Conservation (phyloP, 1,140 invertebrate genomes). For the Macrostomum lignano region DNA sequence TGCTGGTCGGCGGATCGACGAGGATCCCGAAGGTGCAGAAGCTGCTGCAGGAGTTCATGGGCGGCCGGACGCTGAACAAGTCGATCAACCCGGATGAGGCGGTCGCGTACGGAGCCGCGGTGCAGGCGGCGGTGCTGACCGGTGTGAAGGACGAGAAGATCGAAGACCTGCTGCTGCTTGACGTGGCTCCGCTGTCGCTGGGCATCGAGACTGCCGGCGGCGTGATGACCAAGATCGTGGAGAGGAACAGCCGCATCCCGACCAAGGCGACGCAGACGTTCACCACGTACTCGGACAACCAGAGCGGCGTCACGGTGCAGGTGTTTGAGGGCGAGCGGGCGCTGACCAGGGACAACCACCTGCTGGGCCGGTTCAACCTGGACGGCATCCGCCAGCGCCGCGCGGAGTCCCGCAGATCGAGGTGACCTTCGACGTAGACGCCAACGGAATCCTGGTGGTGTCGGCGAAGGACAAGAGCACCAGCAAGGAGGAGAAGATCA, state of each 20-base stretch:
- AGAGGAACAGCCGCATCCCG: conserved; percentile 77
- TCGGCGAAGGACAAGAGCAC: conserved; percentile 37
- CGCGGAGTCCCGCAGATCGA: conserved; percentile 59
- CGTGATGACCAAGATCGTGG: conserved; percentile 76
- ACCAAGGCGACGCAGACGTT: conserved; percentile 81
- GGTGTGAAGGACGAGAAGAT: conserved; percentile 75
- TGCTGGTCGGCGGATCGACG: conserved; percentile 86
- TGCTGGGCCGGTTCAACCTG: conserved; percentile 69
- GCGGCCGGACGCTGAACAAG: too few species aligned
- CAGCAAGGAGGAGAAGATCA: conserved; percentile 64
- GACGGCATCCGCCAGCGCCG: conserved; percentile 75
- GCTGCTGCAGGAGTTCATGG: too few species aligned
- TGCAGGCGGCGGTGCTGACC: conserved; percentile 51
- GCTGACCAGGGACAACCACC: conserved; percentile 40
- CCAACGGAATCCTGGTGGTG: conserved; percentile 29
- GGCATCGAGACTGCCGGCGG: conserved; percentile 89
- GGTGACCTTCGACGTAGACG: conserved; percentile 38
- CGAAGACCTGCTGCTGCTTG: conserved; percentile 58
- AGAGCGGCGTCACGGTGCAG: conserved; percentile 40
- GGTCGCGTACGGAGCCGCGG: conserved; percentile 51
- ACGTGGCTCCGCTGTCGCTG: conserved; percentile 68
- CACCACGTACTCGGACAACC: conserved; percentile 82
- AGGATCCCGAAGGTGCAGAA: conserved; percentile 95
- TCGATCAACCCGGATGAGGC: too few species aligned
- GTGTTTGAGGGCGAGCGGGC: conserved; percentile 35